These are phyloP conservation scores for Ibycter americanus DNA, from an alignment of 2,797 vertebrate species.

Conservation along the genomic window DNA sequence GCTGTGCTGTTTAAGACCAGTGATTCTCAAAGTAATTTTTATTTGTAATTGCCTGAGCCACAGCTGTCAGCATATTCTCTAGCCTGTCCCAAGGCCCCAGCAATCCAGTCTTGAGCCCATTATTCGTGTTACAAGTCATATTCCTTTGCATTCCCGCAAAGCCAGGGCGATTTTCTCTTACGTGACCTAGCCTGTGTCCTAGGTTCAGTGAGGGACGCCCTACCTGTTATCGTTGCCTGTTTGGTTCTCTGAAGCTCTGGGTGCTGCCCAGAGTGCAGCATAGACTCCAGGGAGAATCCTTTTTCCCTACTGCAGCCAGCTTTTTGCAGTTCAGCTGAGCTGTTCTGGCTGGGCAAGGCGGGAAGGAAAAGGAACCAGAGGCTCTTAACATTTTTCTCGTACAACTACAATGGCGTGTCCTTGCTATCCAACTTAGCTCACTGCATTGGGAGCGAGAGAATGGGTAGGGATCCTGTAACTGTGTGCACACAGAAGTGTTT, in stretches of 20 bases:
- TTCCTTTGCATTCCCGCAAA: background rate
- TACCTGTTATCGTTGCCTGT: background rate
- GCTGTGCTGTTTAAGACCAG: background rate
- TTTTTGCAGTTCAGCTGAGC: background rate
- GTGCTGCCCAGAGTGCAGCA: background rate
- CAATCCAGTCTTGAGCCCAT: rapidly evolving
- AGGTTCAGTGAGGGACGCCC: background rate
- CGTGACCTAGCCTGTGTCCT: background rate
- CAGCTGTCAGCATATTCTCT: background rate
- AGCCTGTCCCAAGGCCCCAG: background rate
- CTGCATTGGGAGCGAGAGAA: background rate
- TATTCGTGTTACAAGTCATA: background rate
- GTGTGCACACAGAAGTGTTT: too few relatives aligned
- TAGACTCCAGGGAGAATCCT: background rate
- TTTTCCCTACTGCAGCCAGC: background rate
- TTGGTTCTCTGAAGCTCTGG: background rate
- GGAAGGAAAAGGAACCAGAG: background rate
- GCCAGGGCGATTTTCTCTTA: background rate
- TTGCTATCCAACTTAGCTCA: rapidly evolving
- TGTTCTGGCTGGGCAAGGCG: background rate
- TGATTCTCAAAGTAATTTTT: background rate
- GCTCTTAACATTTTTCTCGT: background rate
- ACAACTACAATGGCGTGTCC: rapidly evolving
- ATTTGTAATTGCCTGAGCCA: background rate
- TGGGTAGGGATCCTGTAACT: background rate